These are phyloP conservation scores for Alethe castanea DNA, from an alignment of 2,113 vertebrate genomes.

Conservation along the genomic window DNA sequence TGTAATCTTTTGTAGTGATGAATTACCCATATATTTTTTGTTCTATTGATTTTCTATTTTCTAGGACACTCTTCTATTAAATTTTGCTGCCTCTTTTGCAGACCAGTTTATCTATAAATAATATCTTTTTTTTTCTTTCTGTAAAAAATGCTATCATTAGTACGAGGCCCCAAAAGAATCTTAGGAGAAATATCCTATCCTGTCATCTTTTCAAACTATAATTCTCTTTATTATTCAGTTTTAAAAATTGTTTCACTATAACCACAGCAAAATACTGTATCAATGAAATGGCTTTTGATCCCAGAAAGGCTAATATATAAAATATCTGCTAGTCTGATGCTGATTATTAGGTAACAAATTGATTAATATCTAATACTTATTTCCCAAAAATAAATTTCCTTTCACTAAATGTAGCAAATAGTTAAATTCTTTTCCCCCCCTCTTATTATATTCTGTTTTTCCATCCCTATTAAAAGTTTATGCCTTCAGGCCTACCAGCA, in stretches of 20 bases:
- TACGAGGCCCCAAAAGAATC: neutral
- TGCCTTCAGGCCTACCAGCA: constrained; percentile 80
- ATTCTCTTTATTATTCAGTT: neutral
- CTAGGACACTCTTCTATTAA: neutral
- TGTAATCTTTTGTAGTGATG: neutral
- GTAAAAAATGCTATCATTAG: neutral
- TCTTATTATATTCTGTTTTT: constrained; percentile 59
- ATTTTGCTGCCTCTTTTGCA: neutral
- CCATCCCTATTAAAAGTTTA: constrained; percentile 69
- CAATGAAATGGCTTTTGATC: neutral
- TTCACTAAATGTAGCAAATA: constrained; percentile 38
- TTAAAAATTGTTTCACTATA: neutral
- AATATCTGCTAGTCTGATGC: neutral
- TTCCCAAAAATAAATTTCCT: neutral
- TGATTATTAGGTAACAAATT: neutral
- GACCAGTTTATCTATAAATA: neutral
- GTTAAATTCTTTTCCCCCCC: constrained; percentile 5
- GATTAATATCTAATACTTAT: neutral
- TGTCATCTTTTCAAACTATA: neutral
- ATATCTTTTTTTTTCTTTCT: neutral
- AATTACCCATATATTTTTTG: neutral
- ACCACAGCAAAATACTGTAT: neutral
- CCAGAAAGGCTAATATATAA: neutral
- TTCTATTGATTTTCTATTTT: neutral
- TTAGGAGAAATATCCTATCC: neutral